Percentiles rank a stretch among this genome's conserved stretches.
Evolutionary conservation across 2,888 invertebrate species (phyloP).

Genomic region (Acholoe squamosa): DNA sequence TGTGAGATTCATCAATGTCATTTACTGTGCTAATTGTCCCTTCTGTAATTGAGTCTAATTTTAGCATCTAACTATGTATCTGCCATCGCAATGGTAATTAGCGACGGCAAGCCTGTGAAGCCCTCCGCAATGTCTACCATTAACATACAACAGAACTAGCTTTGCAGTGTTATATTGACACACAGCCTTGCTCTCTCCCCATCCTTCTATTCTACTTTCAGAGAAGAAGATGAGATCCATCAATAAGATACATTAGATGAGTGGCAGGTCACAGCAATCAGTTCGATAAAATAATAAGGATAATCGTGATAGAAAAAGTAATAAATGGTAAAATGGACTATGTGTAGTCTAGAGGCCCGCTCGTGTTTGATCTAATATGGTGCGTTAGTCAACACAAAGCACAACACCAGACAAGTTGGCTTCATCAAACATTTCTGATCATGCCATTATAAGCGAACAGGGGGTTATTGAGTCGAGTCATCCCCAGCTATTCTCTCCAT

Average conservation of each 20-base stretch:
- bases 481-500: too few relatives aligned
- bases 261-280: too few relatives aligned
- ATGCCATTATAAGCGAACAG: background rate
- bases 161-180: too few relatives aligned
- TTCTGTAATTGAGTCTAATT: conserved; percentile 7
- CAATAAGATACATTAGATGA: too few relatives aligned
- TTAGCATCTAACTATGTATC: background rate
- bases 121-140: too few relatives aligned
- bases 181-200: too few relatives aligned
- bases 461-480: background rate
- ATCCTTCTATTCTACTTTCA: too few relatives aligned
- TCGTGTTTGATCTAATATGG: background rate
- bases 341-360: background rate
- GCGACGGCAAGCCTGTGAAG: background rate
- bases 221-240: too few relatives aligned
- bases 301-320: background rate
- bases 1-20: background rate
- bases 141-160: too few relatives aligned
- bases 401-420: background rate
- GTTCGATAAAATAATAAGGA: too few relatives aligned
- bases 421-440: background rate
- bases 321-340: background rate
- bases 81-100: background rate
- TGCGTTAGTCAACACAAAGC: background rate
- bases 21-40: background rate